Percentiles rank a stretch among this genome's conserved stretches.
Conservation (phyloP, 1,140 invertebrate genomes). For the Eumaeus atala region DNA sequence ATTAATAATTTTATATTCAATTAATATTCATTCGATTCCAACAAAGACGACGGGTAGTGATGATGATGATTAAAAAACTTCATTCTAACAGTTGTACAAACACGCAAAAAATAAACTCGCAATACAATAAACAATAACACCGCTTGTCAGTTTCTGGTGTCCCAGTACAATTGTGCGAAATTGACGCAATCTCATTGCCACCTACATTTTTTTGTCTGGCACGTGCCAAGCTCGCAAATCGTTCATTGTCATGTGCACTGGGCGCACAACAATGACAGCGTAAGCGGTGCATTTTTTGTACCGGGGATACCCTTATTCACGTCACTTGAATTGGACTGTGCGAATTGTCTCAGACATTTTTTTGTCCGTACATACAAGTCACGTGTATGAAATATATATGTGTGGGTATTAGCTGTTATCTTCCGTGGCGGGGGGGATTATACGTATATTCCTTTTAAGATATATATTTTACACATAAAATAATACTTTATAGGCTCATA, state of each 20-base stretch:
- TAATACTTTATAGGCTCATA: too few species aligned
- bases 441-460: too few species aligned
- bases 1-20: too few species aligned
- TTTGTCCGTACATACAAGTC: constrained; percentile 18
- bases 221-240: constrained; percentile 36
- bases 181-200: constrained; percentile 54
- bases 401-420: neutral
- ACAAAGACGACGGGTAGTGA: too few species aligned
- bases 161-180: constrained; percentile 71
- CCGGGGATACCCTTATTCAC: constrained; percentile 58
- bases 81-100: neutral
- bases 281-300: constrained; percentile 43
- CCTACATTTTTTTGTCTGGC: constrained; percentile 42
- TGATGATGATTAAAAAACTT: neutral
- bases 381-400: too few species aligned
- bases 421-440: neutral
- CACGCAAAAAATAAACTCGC: neutral
- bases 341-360: constrained; percentile 39
- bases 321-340: constrained; percentile 29
- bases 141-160: constrained; percentile 34
- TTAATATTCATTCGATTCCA: too few species aligned
- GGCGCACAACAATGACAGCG: constrained; percentile 47
- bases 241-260: constrained; percentile 56
- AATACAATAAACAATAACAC: constrained; percentile 28
- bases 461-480: too few species aligned